A percentile compares a stretch with the other conserved stretches of the same genome.
Evolutionary conservation across 2,888 invertebrate species (phyloP).

Genomic region (Pyralis farinalis): DNA sequence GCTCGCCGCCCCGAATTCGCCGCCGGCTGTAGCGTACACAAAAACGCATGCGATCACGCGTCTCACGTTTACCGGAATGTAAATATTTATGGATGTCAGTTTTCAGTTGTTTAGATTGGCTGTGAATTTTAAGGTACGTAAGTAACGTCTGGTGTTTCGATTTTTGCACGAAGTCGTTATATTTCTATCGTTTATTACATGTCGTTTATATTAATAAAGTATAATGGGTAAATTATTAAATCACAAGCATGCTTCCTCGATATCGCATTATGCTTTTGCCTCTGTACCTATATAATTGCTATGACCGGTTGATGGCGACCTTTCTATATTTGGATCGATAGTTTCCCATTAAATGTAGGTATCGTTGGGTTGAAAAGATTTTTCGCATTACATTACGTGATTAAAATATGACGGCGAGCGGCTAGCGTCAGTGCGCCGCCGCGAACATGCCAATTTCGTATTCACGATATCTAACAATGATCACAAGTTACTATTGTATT

Average conservation of each 20-base stretch:
- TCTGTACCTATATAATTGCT: conserved; percentile 57
- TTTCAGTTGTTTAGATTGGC: conserved; percentile 80
- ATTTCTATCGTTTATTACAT: conserved; percentile 26
- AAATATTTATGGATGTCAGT: conserved; percentile 81
- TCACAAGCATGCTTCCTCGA: conserved; percentile 61
- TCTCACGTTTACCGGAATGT: conserved; percentile 70
- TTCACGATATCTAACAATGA: conserved; percentile 26
- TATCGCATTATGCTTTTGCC: conserved; percentile 64
- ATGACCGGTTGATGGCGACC: conserved; percentile 67
- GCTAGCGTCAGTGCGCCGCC: conserved; percentile 55
- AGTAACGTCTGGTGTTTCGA: conserved; percentile 59
- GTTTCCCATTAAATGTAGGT: conserved; percentile 62
- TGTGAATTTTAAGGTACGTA: conserved; percentile 79
- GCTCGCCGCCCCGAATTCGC: conserved; percentile 24
- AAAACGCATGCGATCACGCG: conserved; percentile 60
- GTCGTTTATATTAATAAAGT: conserved; percentile 26
- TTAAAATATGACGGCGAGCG: conserved; percentile 50
- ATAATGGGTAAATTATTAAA: conserved; percentile 39
- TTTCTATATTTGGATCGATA: conserved; percentile 75
- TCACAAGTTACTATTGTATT: conserved; percentile 5
- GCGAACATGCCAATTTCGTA: conserved; percentile 44
- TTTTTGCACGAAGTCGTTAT: conserved; percentile 56
- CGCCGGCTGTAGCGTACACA: conserved; percentile 40
- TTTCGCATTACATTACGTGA: conserved; percentile 64
- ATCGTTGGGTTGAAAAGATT: conserved; percentile 58